phyloP scores from a whole-genome alignment of 2,888 invertebrate species.

The Cotesia congregata region DNA sequence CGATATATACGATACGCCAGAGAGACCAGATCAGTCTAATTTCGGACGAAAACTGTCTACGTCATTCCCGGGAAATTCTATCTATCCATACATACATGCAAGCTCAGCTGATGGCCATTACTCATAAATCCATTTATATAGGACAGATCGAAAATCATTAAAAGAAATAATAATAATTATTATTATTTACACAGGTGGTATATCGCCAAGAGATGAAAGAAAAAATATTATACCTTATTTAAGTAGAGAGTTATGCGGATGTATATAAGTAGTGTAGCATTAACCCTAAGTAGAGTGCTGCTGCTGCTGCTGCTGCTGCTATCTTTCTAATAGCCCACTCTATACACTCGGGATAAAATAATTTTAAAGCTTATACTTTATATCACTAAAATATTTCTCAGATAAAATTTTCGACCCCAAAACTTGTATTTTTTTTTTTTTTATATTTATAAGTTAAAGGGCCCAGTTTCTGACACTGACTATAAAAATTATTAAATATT shows the following conservation, averaged over 20 bases:
- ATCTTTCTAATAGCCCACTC: background rate
- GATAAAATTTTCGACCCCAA: no score
- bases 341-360: background rate
- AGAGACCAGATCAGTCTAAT: conserved; percentile 24
- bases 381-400: no score
- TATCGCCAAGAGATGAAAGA: no score
- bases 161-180: no score
- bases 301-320: background rate
- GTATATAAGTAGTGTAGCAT: background rate
- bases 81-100: background rate
- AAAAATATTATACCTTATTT: no score
- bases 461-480: no score
- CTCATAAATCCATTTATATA: background rate
- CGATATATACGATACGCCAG: conserved; percentile 22
- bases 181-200: no score
- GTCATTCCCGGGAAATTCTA: conserved; percentile 16
- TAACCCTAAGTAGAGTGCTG: background rate
- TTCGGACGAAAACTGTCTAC: conserved; percentile 25
- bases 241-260: no score
- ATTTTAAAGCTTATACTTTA: background rate
- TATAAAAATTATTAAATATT: no score
- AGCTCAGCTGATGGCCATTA: background rate
- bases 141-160: background rate
- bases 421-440: no score
- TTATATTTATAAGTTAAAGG: no score